phyloP scores from a whole-genome alignment of 2,888 invertebrate species.

The Petrolisthes cinctipes region DNA sequence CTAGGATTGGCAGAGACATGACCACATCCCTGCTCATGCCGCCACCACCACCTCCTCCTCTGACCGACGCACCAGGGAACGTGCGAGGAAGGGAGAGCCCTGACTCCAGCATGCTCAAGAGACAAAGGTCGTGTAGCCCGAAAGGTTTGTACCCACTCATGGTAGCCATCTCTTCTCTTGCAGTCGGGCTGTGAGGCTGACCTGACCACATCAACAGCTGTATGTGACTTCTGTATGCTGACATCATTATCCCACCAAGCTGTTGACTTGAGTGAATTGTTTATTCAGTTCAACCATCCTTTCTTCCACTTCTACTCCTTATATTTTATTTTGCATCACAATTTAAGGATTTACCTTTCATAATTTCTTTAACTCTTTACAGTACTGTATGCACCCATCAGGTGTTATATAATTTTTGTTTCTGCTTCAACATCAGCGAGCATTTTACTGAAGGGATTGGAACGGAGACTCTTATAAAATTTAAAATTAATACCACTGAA shows the following conservation, averaged over 20 bases:
- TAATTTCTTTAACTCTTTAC: conserved; percentile 20
- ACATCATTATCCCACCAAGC: conserved; percentile 14
- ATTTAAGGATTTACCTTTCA: background rate
- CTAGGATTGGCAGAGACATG: conserved; percentile 60
- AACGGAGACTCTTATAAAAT: background rate
- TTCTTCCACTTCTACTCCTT: conserved; percentile 25
- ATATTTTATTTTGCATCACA: background rate
- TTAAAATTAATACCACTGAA: background rate
- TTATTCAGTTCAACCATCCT: conserved; percentile 20
- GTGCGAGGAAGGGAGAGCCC: conserved; percentile 41
- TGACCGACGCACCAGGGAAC: conserved; percentile 23
- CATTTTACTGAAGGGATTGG: conserved; percentile 25
- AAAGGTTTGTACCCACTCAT: conserved; percentile 62
- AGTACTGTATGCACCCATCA: conserved; percentile 44
- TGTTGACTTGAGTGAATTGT: background rate
- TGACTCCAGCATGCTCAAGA: conserved; percentile 49
- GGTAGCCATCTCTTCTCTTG: background rate
- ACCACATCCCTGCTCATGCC: conserved; percentile 59
- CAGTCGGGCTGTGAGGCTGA: conserved; percentile 39
- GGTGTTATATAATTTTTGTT: conserved; percentile 30
- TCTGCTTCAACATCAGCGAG: conserved; percentile 23
- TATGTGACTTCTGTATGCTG: conserved; percentile 10
- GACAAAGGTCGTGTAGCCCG: conserved; percentile 60
- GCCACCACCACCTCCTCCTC: conserved; percentile 54
- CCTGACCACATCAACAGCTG: conserved; percentile 8